Evolutionary conservation across 2,888 invertebrate genomes (phyloP), one percentile per base, ranked within the genome.

Genomic region (Cephonodes hylas): DNA sequence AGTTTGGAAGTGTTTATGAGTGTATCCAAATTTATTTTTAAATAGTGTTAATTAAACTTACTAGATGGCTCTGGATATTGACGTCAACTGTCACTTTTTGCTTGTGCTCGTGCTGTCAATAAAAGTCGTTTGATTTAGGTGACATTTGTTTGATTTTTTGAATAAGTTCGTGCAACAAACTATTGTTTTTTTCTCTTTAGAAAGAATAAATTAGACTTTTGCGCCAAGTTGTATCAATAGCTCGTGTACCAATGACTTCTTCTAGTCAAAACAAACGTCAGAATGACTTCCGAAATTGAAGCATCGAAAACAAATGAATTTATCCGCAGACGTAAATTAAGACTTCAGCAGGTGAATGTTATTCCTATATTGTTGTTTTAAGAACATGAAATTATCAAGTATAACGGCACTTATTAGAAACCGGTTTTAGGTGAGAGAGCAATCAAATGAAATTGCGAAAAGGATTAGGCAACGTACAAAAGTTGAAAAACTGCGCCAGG

Each of bases 391-490:
- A n/a, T 34, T 7, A 13, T 8, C 42, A 10, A 46, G 10, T n/a
- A 62, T 38, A 3, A 2, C 18, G 2, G 25, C 10, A 45, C 44
- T 53, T 59, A 22, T 13, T 13, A 2, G 31, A 10, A 23, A 23
- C 20, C 63, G 58, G 70, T 82, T 86, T 76, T 84, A 93, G 93
- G 93, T 93, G 71, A 86, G 93, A 66, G 93, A 93, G 79, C 93
- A 93, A 72, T 93, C 93, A 57, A 93, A 92, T 80, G 90, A 91
- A 61, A 89, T 93, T 60, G 93, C 93, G 13, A 91, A 88, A 74
- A 88, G 87, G 77, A 84, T 93, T 68, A 78, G 93, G 67, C 86
- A 88, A 74, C 88, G 91, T 65, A 86, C 91, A 57, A 87, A 86
- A 74, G 80, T 81, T 64, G 92, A 91, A 76, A 86, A 86, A 67